Evolutionary conservation across 1,140 invertebrate genomes (phyloP).

Genomic region (Penaeus chinensis): DNA sequence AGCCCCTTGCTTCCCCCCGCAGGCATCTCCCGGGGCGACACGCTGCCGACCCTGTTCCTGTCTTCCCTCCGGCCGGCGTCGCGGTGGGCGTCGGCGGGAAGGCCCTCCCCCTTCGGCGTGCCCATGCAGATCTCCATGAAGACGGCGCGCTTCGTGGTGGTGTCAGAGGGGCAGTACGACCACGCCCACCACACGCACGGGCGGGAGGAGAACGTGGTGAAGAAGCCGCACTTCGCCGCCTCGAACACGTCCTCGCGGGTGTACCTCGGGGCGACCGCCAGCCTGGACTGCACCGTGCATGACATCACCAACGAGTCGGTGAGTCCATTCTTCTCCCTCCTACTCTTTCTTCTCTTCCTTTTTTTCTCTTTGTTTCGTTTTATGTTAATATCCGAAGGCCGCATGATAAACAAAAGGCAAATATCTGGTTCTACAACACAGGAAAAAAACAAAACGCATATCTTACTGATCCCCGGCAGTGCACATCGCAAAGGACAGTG

Average conservation of each 20-base stretch:
- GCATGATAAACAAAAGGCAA: no score
- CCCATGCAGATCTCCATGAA: not conserved
- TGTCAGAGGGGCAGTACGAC: slow-evolving; percentile 17
- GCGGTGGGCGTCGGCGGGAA: no score
- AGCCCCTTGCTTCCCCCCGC: no score
- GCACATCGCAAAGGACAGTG: no score
- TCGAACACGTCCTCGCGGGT: not conserved
- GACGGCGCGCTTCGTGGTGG: slow-evolving; percentile 6
- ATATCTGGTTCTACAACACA: no score
- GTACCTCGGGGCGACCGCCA: slow-evolving; percentile 12
- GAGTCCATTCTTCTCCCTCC: not conserved
- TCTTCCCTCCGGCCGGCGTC: no score
- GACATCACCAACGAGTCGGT: slow-evolving; percentile 10
- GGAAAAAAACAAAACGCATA: no score
- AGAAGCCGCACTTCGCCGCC: not conserved
- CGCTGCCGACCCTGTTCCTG: no score
- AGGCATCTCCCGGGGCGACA: no score
- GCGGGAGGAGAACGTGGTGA: not conserved
- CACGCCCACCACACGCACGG: slow-evolving; percentile 13
- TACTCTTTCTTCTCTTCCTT: no score
- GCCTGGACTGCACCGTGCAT: slow-evolving; percentile 4
- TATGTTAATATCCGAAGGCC: no score
- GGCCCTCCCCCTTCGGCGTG: not conserved
- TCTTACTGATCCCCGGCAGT: no score
- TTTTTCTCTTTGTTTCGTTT: not conserved